A percentile compares a stretch with the other conserved stretches of the same genome.
Conservation (phyloP, 2,888 invertebrate species). For the Leucophora obtusa region DNA sequence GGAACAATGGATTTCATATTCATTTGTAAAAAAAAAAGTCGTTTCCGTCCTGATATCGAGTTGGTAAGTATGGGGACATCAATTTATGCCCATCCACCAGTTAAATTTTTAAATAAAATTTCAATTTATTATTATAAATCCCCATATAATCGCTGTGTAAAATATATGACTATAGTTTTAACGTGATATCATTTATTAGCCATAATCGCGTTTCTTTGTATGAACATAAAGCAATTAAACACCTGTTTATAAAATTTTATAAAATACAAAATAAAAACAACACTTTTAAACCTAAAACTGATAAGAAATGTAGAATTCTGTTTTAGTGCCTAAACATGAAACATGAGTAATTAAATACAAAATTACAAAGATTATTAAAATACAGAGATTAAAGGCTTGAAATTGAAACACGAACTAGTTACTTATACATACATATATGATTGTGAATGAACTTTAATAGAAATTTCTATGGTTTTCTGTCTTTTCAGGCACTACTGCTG, state of each 20-base stretch:
- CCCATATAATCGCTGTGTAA: too few relatives aligned
- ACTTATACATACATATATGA: not conserved
- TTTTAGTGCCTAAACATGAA: not conserved
- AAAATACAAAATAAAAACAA: not conserved
- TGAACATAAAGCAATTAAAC: not conserved
- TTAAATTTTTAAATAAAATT: too few relatives aligned
- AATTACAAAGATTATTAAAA: not conserved
- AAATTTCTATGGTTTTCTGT: too few relatives aligned
- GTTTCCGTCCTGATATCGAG: too few relatives aligned
- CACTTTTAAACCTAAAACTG: not conserved
- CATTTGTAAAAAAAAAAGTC: too few relatives aligned
- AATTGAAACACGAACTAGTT: not conserved
- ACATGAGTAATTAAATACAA: not conserved
- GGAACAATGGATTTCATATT: too few relatives aligned
- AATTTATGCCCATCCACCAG: too few relatives aligned
- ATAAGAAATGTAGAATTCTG: not conserved
- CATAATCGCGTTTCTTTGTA: not conserved
- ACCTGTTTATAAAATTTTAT: not conserved
- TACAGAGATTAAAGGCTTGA: not conserved
- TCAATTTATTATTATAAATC: too few relatives aligned
- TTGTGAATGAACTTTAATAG: too few relatives aligned
- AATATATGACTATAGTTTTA: not conserved
- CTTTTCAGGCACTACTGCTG: slow-evolving; percentile 64
- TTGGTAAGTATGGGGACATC: too few relatives aligned
- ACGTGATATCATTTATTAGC: not conserved